phyloP scores from a whole-genome alignment of 2,888 invertebrate species.

The Andricus quercusramuli region DNA sequence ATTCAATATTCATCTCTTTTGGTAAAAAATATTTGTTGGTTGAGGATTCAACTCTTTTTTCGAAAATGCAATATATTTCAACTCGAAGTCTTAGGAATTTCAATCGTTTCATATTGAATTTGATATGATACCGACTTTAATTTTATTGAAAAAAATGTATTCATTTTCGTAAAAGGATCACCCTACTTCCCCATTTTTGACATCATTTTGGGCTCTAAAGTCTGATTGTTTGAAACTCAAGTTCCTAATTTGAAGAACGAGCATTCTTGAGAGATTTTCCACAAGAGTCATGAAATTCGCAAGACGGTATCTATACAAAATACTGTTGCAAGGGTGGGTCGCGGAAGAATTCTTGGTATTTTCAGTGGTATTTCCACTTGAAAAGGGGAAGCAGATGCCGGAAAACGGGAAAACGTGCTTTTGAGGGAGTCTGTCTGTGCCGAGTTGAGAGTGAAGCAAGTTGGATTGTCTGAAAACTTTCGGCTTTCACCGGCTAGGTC shows the following conservation, averaged over 20 bases:
- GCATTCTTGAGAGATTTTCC: background rate
- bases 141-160: too few species aligned
- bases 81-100: too few species aligned
- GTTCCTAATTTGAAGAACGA: background rate
- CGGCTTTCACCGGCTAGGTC: slow-evolving; percentile 28
- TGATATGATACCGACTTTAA: too few species aligned
- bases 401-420: slow-evolving; percentile 21
- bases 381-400: slow-evolving; percentile 33
- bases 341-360: slow-evolving; percentile 21
- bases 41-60: too few species aligned
- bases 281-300: slow-evolving; percentile 18
- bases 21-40: too few species aligned
- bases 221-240: background rate
- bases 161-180: too few species aligned
- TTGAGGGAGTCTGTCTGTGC: slow-evolving; percentile 32
- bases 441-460: slow-evolving; percentile 3
- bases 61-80: too few species aligned
- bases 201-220: too few species aligned
- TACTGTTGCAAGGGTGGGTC: background rate
- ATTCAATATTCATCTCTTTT: too few species aligned
- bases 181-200: too few species aligned
- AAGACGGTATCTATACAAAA: slow-evolving; percentile 7
- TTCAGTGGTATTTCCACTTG: slow-evolving; percentile 26
- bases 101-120: too few species aligned
- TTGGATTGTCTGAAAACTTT: slow-evolving; percentile 12